These are phyloP conservation scores for Scelioninae gen. 1 DNA, from an alignment of 2,888 invertebrate genomes.

Conservation along the genomic window DNA sequence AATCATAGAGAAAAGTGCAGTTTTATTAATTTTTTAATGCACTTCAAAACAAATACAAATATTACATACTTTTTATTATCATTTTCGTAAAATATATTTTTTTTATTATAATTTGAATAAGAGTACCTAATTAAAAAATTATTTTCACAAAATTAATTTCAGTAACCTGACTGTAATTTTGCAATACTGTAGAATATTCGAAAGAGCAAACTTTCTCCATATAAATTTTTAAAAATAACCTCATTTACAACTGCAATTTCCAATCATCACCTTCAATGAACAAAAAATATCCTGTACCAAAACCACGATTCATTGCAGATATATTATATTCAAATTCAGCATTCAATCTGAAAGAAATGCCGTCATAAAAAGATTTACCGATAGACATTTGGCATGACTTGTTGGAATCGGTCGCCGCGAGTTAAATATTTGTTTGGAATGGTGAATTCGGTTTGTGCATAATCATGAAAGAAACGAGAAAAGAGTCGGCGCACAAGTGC, in stretches of 20 bases:
- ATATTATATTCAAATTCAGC: slow-evolving; percentile 26
- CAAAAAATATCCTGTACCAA: neutral
- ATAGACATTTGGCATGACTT: slow-evolving; percentile 19
- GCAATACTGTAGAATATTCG: no score
- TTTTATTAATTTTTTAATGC: no score
- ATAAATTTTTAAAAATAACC: no score
- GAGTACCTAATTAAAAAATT: no score
- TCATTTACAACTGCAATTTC: neutral
- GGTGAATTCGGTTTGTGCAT: slow-evolving; percentile 36
- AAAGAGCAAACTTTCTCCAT: no score
- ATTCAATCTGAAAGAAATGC: neutral
- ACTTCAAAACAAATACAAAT: no score
- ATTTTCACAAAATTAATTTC: no score
- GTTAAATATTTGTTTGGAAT: slow-evolving; percentile 32
- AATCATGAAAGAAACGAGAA: slow-evolving; percentile 21
- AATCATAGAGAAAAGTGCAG: no score
- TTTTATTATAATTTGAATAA: no score
- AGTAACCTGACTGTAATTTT: no score
- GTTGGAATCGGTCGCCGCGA: slow-evolving; percentile 4
- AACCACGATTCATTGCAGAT: neutral
- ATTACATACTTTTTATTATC: no score
- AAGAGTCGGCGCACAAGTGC: slow-evolving; percentile 2
- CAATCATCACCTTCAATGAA: neutral
- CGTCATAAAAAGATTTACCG: slow-evolving; percentile 32
- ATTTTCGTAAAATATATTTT: no score